Evolutionary conservation across 2,888 invertebrate species (phyloP).

Genomic region (Nysson spinosus): DNA sequence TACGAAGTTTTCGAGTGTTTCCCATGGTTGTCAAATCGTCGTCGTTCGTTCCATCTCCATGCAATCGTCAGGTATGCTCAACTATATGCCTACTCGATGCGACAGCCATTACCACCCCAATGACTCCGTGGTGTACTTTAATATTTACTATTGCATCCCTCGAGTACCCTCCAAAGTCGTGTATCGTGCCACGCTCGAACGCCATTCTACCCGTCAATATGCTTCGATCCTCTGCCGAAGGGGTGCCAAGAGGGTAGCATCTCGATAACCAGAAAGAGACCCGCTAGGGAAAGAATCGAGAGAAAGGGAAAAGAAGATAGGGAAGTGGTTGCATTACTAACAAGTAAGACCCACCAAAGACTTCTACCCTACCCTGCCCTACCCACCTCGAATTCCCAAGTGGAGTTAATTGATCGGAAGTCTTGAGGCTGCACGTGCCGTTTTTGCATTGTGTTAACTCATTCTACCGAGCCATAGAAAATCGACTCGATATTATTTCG

Average conservation of each 20-base stretch:
- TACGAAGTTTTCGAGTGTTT: conserved; percentile 68
- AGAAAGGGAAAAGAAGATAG: conserved; percentile 4
- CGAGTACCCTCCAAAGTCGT: conserved; percentile 61
- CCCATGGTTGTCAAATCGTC: conserved; percentile 71
- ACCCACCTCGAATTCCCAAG: conserved; percentile 66
- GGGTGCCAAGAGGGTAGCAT: conserved; percentile 55
- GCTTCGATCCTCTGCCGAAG: conserved; percentile 67
- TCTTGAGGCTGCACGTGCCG: conserved; percentile 76
- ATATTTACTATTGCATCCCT: conserved; percentile 69
- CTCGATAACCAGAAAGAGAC: conserved; percentile 37
- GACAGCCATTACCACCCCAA: conserved; percentile 67
- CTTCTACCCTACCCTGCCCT: too few relatives aligned
- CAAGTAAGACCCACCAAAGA: conserved; percentile 54
- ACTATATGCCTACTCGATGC: conserved; percentile 42
- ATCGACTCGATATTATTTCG: conserved; percentile 49
- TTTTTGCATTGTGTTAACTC: conserved; percentile 55
- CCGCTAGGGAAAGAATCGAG: conserved; percentile 2
- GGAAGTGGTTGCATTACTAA: conserved; percentile 47
- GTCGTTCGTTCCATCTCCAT: conserved; percentile 30
- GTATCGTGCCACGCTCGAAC: conserved; percentile 68
- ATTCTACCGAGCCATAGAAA: conserved; percentile 43
- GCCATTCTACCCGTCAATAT: conserved; percentile 71
- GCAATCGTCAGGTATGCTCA: conserved; percentile 42
- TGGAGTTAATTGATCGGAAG: conserved; percentile 77
- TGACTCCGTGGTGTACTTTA: conserved; percentile 62